Evolutionary conservation across 2,113 vertebrate genomes (phyloP).

Genomic region (Heterochromis multidens): DNA sequence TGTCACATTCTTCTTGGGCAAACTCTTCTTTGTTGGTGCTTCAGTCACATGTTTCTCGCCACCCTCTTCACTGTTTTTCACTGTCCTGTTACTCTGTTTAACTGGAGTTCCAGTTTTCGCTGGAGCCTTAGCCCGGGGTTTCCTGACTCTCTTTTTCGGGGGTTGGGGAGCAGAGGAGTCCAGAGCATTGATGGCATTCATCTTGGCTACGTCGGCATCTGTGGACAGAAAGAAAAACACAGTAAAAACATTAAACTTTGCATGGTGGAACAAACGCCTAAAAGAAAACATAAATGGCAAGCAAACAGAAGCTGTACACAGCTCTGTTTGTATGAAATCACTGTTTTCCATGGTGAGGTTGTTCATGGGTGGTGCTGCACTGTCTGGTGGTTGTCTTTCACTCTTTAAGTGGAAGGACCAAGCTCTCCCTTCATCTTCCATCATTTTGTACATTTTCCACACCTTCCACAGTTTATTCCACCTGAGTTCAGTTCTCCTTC

Average conservation of each 20-base stretch:
- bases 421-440: background rate
- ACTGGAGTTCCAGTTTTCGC: background rate
- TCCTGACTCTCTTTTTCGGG: constrained; percentile 33
- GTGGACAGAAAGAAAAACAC: constrained; percentile 12
- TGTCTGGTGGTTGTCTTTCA: background rate
- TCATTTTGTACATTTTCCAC: background rate
- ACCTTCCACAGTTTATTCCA: background rate
- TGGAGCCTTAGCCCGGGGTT: constrained; percentile 34
- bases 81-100: background rate
- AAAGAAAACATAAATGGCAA: background rate
- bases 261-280: background rate
- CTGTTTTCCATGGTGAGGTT: background rate
- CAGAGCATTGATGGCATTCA: constrained; percentile 60
- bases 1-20: background rate
- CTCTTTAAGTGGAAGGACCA: background rate
- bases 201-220: constrained; percentile 68
- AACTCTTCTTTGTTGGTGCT: background rate
- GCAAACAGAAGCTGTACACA: background rate
- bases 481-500: background rate
- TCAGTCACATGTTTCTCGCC: background rate
- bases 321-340: constrained; percentile 23
- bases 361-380: constrained; percentile 4
- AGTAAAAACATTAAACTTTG: background rate
- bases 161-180: background rate
- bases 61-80: background rate